These are phyloP conservation scores for Telenomus remus DNA, from an alignment of 1,140 invertebrate species.

Conservation along the genomic window DNA sequence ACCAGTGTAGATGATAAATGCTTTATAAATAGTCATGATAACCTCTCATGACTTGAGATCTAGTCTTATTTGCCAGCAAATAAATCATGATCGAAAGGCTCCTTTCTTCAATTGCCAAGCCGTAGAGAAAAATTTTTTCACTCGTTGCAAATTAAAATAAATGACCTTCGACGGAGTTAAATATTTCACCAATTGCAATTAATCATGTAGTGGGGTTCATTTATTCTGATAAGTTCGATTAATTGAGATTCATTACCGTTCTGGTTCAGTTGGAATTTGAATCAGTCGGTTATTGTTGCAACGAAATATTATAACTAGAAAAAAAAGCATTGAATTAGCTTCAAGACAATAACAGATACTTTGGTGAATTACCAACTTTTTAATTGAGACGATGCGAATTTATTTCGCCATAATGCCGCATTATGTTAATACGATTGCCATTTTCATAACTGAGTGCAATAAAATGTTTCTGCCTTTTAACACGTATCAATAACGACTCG, in stretches of 20 bases:
- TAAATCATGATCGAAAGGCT: conserved; percentile 53
- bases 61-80: conserved; percentile 41
- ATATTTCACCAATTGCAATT: conserved; percentile 40
- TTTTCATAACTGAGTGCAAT: neutral
- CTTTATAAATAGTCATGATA: conserved; percentile 58
- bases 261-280: neutral
- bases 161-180: conserved; percentile 33
- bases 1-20: conserved; percentile 50
- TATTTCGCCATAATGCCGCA: conserved; percentile 3
- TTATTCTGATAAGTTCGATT: conserved; percentile 7
- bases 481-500: too few relatives aligned
- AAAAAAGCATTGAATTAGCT: conserved; percentile 1
- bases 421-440: conserved; percentile 1
- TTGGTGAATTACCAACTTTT: neutral
- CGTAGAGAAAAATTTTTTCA: conserved; percentile 50
- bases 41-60: conserved; percentile 53
- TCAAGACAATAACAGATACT: conserved; percentile 1
- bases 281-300: neutral
- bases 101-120: conserved; percentile 47
- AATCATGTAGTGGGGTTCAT: conserved; percentile 9
- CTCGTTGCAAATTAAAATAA: conserved; percentile 49
- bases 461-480: neutral
- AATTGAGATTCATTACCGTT: conserved; percentile 22
- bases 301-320: too few relatives aligned
- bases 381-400: conserved; percentile 9